Percentiles rank a stretch among this genome's conserved stretches.
These are phyloP conservation scores for Azorinus chamasolen DNA, from an alignment of 2,888 invertebrate species.

Conservation along the genomic window DNA sequence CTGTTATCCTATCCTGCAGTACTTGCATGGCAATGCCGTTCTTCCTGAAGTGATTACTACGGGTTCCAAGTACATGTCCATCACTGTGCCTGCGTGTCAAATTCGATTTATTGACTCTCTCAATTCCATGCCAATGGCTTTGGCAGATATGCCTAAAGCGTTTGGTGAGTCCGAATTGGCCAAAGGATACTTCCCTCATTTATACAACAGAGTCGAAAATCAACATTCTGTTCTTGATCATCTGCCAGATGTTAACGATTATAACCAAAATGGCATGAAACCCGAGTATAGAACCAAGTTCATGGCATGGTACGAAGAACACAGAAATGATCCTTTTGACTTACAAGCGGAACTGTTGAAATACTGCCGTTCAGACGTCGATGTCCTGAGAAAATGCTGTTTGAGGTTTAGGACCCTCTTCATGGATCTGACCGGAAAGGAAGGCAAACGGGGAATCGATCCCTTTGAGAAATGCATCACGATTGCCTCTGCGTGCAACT, in stretches of 20 bases:
- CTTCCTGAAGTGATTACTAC: too few species aligned
- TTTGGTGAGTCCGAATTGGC: conserved; percentile 30
- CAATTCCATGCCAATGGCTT: conserved; percentile 47
- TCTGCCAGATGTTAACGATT: conserved; percentile 19
- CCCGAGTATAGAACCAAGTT: conserved; percentile 9
- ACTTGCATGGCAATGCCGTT: too few species aligned
- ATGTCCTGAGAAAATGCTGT: conserved; percentile 19
- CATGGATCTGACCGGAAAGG: conserved; percentile 25
- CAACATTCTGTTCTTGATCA: conserved; percentile 6
- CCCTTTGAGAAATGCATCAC: conserved; percentile 52
- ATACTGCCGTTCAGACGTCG: conserved; percentile 35
- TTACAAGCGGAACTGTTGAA: conserved; percentile 26
- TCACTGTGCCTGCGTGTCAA: too few species aligned
- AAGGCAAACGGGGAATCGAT: too few species aligned
- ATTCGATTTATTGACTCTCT: too few species aligned
- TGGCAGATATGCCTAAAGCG: too few species aligned
- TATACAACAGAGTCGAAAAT: conserved; percentile 30
- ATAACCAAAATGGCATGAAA: conserved; percentile 29
- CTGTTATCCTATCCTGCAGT: too few species aligned
- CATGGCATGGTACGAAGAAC: conserved; percentile 26
- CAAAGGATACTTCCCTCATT: conserved; percentile 55
- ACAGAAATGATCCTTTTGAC: conserved; percentile 17
- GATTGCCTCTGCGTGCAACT: conserved; percentile 41
- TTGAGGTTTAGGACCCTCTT: conserved; percentile 34
- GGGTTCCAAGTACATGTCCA: too few species aligned